Base-by-base conservation (phyloP, 2,113 vertebrate genomes). In the Epinephelus fuscoguttatus region DNA sequence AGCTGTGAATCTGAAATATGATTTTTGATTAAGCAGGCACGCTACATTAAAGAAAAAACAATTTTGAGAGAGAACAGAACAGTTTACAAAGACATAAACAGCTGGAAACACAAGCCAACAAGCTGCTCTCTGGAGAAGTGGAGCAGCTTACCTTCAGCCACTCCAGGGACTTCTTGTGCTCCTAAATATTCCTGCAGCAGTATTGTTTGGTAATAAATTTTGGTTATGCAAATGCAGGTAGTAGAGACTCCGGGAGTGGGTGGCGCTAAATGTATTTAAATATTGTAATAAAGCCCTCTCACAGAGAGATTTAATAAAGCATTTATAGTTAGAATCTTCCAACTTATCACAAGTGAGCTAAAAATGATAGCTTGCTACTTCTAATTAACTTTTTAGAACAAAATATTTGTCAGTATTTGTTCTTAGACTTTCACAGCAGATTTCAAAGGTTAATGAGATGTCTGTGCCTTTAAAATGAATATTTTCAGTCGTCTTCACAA, bases 1-100 rank as follows among this genome's bases (percentile, higher is more conserved):
- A 70, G 78, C 37, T 17, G 27, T 7, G 47, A 69, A 60, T 60
- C 6, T 80, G 45, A 63, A 52, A 82, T 63, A 52, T 47, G 11
- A 14, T 52, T 80, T 50, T 45, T 25, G 15, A 75, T 17, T 7
- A 2, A 67, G 19, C 49, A 63, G 23, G 72, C 71, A 30, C 37
- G 40, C 40, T 50, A 1, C 4, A 6, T 6, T 27, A n/a, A 52
- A 18, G 30, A 52, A 37, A 55, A 62, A 1, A 49, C 4, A 2
- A 69, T 75, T 62, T 55, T 40, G 47, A 67, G 14, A 68, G 27
- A 56, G 57, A 53, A 72, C 40, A 55, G 19, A 47, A 33, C 27
- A 21, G 25, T 78, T 67, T 71, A 33, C 25, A 61, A n/a, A 68
- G 62, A 55, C 8, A 47, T 69, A 64, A 75, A 75, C 74, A 82